Evolutionary conservation across 2,113 vertebrate genomes (phyloP).

Genomic region (Pelodiscus sinensis): DNA sequence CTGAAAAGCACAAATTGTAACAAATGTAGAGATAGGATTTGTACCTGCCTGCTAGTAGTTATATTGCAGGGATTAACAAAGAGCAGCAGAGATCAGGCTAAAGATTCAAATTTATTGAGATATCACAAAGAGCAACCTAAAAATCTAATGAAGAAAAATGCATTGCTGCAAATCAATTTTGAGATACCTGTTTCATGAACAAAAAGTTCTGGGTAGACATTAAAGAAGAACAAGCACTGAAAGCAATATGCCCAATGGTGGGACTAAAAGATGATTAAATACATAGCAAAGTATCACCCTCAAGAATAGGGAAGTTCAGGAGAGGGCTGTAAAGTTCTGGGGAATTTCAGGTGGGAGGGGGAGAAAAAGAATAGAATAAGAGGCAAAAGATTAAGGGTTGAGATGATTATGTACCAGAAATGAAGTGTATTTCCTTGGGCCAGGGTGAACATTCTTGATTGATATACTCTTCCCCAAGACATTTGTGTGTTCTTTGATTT

Average conservation of each 20-base stretch:
- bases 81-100: background rate
- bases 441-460: background rate
- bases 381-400: background rate
- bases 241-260: background rate
- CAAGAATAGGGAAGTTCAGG: background rate
- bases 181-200: background rate
- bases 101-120: background rate
- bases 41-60: background rate
- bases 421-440: background rate
- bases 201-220: background rate
- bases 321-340: background rate
- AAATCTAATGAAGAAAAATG: background rate
- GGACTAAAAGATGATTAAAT: background rate
- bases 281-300: rapidly evolving
- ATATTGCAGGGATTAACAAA: rapidly evolving
- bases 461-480: background rate
- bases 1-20: background rate
- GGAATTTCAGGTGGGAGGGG: no score
- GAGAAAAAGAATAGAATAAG: background rate
- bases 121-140: background rate
- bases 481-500: constrained; percentile 52
- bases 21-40: background rate
- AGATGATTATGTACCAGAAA: background rate
- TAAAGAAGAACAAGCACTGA: background rate
- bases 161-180: background rate